A percentile compares a stretch with the other conserved stretches of the same genome.
Conservation (phyloP, 2,888 invertebrate species). For the Bhutanitis thaidina region DNA sequence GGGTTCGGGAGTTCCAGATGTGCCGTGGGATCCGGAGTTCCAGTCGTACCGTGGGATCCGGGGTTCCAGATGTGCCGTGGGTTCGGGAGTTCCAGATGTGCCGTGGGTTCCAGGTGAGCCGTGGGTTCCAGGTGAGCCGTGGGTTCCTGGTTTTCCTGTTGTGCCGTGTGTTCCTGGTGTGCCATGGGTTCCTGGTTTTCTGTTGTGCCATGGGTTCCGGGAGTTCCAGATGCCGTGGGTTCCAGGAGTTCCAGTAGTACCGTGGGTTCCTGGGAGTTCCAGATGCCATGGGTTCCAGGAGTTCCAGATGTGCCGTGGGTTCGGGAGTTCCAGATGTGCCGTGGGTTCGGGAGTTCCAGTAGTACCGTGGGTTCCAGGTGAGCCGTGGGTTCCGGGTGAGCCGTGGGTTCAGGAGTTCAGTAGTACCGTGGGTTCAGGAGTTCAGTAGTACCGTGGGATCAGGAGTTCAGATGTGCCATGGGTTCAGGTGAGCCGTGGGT, state of each 20-base stretch:
- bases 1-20: background rate
- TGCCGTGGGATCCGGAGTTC: background rate
- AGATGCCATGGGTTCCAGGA: too few relatives aligned
- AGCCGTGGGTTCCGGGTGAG: too few relatives aligned
- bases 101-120: conserved; percentile 39
- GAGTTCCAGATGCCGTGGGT: background rate
- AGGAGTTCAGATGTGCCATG: too few relatives aligned
- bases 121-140: conserved; percentile 30
- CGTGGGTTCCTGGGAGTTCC: too few relatives aligned
- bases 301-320: too few relatives aligned
- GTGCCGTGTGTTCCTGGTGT: conserved; percentile 12
- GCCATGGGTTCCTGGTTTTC: conserved; percentile 12
- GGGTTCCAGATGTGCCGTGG: background rate
- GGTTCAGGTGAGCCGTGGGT: too few relatives aligned
- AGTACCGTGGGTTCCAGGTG: too few relatives aligned
- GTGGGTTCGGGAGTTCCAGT: too few relatives aligned
- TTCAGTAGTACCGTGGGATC: too few relatives aligned
- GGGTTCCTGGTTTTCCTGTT: conserved; percentile 4
- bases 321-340: too few relatives aligned
- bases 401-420: background rate
- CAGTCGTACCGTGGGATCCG: background rate
- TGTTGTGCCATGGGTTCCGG: background rate
- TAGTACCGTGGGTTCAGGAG: background rate
- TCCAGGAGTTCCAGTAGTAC: too few relatives aligned
- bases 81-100: conserved; percentile 37